Base-by-base conservation (phyloP, 2,888 invertebrate genomes). In the Eurytoma californica region DNA sequence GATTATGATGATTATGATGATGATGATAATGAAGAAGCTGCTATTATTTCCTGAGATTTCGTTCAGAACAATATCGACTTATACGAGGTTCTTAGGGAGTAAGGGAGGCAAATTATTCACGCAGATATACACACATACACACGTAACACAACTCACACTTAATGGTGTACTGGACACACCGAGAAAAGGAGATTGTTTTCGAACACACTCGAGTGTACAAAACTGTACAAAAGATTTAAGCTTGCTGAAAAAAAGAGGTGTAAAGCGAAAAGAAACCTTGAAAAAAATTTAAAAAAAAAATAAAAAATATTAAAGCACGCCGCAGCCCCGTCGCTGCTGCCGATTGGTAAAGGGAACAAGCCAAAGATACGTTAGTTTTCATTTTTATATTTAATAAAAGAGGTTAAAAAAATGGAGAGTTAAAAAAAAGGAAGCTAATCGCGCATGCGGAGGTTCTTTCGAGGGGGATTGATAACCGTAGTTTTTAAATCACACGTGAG, bases 301-400 rank as follows among this genome's bases (percentile, higher is more conserved):
- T 66, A 91, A 83, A 82, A 83, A 86, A 84, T 84, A 85, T 84
- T 86, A 86, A 39, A 85, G 86, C 84, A 87, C 85, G 87, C 86
- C 83, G 87, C 87, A 86, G 87, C 86, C 82, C 75, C 82, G 30
- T 81, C 80, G 88, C 87, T 88, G 88, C 87, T 85, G 89, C 86
- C 86, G 93, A 94, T 94, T 94, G 94, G 94, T 94, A 93, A 93
- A 94, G 95, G 94, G 94, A 95, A 94, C 94, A 95, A 94, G 93
- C 93, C 95, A 95, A 95, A 95, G 94, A 94, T 94, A 94, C 93
- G 93, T 94, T 94, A 92, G 93, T 92, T 92, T 92, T 91, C 92
- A 91, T 92, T 92, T 92, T 90, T 91, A 92, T 92, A 90, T 89
- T 90, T 89, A 90, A 88, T 84, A 77, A 87, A 87, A 87, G 92